phyloP scores from a whole-genome alignment of 2,113 vertebrate genomes.

The Trachemys scripta region DNA sequence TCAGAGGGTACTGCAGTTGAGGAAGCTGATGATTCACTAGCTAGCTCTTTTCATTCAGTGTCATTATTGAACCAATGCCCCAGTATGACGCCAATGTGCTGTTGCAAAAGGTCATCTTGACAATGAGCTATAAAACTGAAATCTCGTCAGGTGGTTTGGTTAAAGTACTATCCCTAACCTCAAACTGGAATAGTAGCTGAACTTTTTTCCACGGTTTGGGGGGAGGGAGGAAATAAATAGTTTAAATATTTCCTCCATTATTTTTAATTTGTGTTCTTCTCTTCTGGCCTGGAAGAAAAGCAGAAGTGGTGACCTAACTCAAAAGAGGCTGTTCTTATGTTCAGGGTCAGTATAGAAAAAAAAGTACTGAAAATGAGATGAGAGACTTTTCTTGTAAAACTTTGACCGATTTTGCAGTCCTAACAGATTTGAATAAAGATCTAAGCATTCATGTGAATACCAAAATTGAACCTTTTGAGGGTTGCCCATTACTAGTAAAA shows the following conservation, averaged over 20 bases:
- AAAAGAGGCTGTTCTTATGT: not conserved
- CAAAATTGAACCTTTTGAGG: not conserved
- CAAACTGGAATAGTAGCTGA: not conserved
- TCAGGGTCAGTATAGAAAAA: not conserved
- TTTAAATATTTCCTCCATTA: not conserved
- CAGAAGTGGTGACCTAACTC: not conserved
- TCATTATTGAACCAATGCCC: not conserved
- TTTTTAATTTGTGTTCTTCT: not conserved
- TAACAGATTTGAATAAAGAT: not conserved
- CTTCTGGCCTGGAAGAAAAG: not conserved
- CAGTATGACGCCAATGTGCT: not conserved
- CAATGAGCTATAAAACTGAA: conserved; percentile 29
- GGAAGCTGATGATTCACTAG: not conserved
- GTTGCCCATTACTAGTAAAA: not conserved
- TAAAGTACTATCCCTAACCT: not conserved
- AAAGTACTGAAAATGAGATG: not conserved
- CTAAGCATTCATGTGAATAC: not conserved
- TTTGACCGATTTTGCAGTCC: not conserved
- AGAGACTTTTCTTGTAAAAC: not conserved
- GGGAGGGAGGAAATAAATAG: not conserved
- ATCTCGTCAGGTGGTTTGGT: not conserved
- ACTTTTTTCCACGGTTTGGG: not conserved
- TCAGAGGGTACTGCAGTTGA: conserved; percentile 34
- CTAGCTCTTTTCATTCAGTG: conserved; percentile 24
- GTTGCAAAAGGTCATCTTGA: not conserved